Evolutionary conservation across 2,113 vertebrate genomes (phyloP).

Genomic region (Morphnarchus princeps): DNA sequence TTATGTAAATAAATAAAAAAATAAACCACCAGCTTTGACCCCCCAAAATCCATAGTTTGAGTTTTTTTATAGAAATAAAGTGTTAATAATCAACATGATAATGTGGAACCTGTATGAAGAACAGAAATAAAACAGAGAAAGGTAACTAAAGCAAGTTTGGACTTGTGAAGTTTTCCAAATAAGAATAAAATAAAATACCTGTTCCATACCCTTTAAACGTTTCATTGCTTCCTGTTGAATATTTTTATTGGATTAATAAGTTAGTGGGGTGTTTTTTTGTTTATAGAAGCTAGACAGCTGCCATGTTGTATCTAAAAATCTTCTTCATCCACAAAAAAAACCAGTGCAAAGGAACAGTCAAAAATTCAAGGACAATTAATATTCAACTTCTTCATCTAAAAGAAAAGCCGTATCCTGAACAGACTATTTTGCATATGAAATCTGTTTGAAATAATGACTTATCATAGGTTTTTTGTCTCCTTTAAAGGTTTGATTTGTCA

Average conservation of each 20-base stretch:
- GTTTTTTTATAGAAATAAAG: background rate
- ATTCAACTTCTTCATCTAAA: background rate
- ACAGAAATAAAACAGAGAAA: background rate
- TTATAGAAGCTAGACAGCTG: background rate
- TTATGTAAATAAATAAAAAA: background rate
- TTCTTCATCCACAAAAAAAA: background rate
- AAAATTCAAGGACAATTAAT: background rate
- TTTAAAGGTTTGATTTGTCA: slow-evolving; percentile 9
- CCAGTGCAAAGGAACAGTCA: background rate
- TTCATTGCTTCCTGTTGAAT: background rate
- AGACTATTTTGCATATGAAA: slow-evolving; percentile 4
- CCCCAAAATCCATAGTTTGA: background rate
- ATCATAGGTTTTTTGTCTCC: background rate
- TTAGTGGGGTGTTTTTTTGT: background rate
- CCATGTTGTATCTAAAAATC: background rate
- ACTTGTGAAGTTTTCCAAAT: background rate
- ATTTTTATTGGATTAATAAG: background rate
- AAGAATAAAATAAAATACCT: background rate
- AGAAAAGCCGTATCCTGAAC: background rate
- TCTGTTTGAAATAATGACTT: background rate
- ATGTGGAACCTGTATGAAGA: background rate
- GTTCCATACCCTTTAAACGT: background rate
- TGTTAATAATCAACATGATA: background rate
- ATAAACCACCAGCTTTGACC: background rate
- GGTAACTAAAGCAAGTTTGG: background rate